Conservation (phyloP, 2,888 invertebrate species). For the Xanthia icteritia region DNA sequence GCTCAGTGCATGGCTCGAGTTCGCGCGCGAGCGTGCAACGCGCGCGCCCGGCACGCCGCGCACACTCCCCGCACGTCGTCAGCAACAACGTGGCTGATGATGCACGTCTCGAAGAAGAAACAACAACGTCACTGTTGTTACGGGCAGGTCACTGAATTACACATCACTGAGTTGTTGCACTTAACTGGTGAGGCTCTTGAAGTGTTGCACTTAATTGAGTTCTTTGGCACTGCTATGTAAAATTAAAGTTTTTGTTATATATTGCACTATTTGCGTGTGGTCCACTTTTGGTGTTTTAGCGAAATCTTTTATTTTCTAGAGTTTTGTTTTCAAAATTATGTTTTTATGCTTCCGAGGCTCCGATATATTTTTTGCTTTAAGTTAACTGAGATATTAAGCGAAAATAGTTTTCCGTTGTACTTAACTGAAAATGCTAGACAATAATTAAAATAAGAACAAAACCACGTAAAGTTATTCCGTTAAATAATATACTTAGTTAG, state of each 20-base stretch:
- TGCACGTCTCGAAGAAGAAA: conserved; percentile 31
- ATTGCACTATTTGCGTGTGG: background rate
- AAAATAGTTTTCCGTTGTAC: background rate
- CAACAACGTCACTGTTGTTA: conserved; percentile 42
- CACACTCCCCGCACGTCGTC: conserved; percentile 78
- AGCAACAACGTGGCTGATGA: conserved; percentile 75
- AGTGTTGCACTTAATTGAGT: conserved; percentile 32
- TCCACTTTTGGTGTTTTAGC: background rate
- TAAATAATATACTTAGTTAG: background rate
- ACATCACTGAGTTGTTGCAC: conserved; percentile 49
- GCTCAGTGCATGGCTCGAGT: conserved; percentile 82
- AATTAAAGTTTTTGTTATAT: background rate
- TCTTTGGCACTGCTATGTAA: conserved; percentile 7
- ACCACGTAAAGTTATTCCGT: no score
- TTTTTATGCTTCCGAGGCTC: background rate
- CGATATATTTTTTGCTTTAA: background rate
- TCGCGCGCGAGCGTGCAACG: conserved; percentile 83
- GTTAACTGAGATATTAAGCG: background rate
- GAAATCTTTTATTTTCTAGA: background rate
- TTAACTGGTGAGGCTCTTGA: conserved; percentile 24
- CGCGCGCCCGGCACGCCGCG: conserved; percentile 83
- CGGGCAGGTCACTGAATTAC: conserved; percentile 39
- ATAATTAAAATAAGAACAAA: background rate
- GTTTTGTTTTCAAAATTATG: background rate
- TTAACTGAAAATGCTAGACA: background rate